Percentiles rank a stretch among this genome's conserved stretches.
phyloP scores from a whole-genome alignment of 2,888 invertebrate genomes.

The Ophion costatus region DNA sequence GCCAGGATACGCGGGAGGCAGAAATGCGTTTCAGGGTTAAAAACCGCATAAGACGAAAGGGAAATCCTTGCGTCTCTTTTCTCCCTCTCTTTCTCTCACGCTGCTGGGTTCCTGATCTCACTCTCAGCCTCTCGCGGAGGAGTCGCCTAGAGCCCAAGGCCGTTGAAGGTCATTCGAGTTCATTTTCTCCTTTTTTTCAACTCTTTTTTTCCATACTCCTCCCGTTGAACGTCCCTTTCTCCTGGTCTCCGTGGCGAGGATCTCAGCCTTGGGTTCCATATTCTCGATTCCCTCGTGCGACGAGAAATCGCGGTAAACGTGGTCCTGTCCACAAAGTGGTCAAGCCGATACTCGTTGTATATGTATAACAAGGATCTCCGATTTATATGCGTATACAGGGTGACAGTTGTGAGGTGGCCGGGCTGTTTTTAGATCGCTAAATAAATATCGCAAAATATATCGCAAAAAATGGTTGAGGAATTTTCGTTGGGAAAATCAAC shows the following conservation, averaged over 20 bases:
- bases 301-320: conserved; percentile 64
- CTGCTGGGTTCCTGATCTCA: conserved; percentile 39
- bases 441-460: no score
- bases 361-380: conserved; percentile 8
- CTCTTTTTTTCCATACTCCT: conserved; percentile 46
- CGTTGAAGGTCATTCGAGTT: conserved; percentile 76
- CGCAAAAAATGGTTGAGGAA: no score
- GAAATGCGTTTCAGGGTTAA: conserved; percentile 64
- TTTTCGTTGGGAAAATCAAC: no score
- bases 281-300: conserved; percentile 57
- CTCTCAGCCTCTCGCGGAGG: conserved; percentile 46
- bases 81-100: conserved; percentile 26
- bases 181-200: conserved; percentile 68
- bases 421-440: no score
- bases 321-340: conserved; percentile 71
- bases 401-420: no score
- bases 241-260: conserved; percentile 37
- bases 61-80: conserved; percentile 66
- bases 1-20: conserved; percentile 36
- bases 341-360: conserved; percentile 66
- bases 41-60: conserved; percentile 69
- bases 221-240: conserved; percentile 63
- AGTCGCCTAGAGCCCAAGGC: conserved; percentile 74
- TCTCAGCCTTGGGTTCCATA: conserved; percentile 58
- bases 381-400: background rate